Evolutionary conservation across 30 jellyfish, hydroid and myxozoan species (phyloP).

Genomic region (Aurelia coerulea): DNA sequence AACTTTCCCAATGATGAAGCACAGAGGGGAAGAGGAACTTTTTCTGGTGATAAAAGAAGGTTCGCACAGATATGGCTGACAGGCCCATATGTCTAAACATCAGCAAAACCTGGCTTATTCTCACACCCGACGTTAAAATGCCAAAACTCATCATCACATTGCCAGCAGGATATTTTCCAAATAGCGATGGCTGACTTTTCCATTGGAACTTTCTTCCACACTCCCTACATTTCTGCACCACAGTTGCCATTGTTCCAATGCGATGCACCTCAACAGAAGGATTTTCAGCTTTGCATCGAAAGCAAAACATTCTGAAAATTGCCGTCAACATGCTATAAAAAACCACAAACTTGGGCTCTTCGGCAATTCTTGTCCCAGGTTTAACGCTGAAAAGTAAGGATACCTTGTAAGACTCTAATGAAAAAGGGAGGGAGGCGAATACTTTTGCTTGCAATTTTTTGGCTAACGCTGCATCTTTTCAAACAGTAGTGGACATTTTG

Average conservation of each 20-base stretch:
- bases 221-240: conserved; percentile 30
- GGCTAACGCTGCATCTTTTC: conserved; percentile 4
- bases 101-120: too few species aligned
- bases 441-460: conserved; percentile 6
- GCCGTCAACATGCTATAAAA: conserved; percentile 10
- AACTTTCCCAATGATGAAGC: conserved; percentile 25
- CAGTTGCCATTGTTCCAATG: conserved; percentile 36
- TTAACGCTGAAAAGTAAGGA: not conserved
- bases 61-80: too few species aligned
- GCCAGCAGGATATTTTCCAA: too few species aligned
- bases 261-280: conserved; percentile 30
- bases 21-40: conserved; percentile 30
- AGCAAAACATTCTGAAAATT: conserved; percentile 17
- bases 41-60: too few species aligned
- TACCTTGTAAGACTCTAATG: too few species aligned
- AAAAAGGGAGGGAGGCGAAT: too few species aligned
- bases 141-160: too few species aligned
- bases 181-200: too few species aligned
- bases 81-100: too few species aligned
- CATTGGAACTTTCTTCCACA: not conserved
- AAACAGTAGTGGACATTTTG: too few species aligned
- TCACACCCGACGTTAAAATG: too few species aligned
- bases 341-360: conserved; percentile 27
- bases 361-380: conserved; percentile 33
- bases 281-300: conserved; percentile 23